Percentiles rank a stretch among this genome's conserved stretches.
Evolutionary conservation across 2,797 vertebrate species (phyloP).

Genomic region (Varecia variegata): DNA sequence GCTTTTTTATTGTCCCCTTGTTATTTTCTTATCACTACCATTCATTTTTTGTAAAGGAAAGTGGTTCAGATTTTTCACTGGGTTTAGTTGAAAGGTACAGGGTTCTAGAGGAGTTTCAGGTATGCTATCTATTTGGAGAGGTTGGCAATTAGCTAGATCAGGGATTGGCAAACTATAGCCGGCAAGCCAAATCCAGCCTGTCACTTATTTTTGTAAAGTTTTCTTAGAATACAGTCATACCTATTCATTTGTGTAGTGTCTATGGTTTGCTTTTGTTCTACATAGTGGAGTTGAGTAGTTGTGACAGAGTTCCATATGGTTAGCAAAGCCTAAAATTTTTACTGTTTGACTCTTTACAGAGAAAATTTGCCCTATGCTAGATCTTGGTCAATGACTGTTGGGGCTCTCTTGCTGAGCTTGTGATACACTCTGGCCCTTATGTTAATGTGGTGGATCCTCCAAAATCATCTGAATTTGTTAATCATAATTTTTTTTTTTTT

Average conservation of each 20-base stretch:
- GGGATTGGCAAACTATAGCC: neutral
- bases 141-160: neutral
- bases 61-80: neutral
- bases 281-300: neutral
- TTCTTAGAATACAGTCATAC: neutral
- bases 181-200: neutral
- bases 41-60: neutral
- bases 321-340: neutral
- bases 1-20: neutral
- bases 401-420: neutral
- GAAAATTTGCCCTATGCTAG: neutral
- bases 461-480: neutral
- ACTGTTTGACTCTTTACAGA: neutral
- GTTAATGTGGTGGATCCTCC: neutral
- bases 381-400: neutral
- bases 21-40: neutral
- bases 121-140: constrained; percentile 3
- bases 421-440: neutral
- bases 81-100: neutral
- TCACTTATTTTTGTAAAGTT: neutral
- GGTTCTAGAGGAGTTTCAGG: neutral
- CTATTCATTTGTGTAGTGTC: neutral
- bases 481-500: constrained; percentile 9
- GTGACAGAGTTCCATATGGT: neutral
- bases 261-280: neutral